A percentile compares a stretch with the other conserved stretches of the same genome.
Evolutionary conservation across 2,113 vertebrate genomes (phyloP).

Genomic region (Dasyornis broadbenti): DNA sequence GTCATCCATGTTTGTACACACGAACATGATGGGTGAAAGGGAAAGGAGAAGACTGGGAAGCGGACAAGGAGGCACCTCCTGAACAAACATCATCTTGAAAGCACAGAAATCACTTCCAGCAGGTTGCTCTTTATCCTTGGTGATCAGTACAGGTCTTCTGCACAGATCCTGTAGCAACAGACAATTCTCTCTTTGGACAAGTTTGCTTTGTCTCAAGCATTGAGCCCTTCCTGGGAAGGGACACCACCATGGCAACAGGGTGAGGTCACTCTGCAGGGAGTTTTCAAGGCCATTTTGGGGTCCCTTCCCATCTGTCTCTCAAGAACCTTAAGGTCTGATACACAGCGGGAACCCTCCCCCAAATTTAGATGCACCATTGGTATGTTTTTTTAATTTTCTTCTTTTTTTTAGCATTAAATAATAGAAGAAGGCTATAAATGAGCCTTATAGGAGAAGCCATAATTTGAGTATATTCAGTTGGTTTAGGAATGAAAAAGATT

Average conservation of each 20-base stretch:
- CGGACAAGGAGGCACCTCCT: not conserved
- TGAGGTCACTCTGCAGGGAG: not conserved
- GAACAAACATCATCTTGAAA: not conserved
- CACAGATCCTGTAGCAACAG: not conserved
- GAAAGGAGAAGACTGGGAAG: not conserved
- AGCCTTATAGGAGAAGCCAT: not conserved
- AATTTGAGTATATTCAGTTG: not conserved
- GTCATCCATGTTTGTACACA: not conserved
- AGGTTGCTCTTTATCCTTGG: not conserved
- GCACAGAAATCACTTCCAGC: not conserved
- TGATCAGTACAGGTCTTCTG: not conserved
- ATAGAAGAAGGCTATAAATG: not conserved
- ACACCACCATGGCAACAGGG: not conserved
- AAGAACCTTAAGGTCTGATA: not conserved
- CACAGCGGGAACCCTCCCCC: not conserved
- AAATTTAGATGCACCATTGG: accelerated
- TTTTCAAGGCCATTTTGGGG: not conserved
- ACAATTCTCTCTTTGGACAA: not conserved
- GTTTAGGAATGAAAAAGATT: not conserved
- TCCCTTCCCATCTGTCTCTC: not conserved
- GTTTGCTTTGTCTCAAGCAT: not conserved
- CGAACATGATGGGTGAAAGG: accelerated
- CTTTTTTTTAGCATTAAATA: not conserved
- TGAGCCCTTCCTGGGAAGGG: not conserved
- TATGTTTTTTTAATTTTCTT: not conserved